Evolutionary conservation across 2,113 vertebrate genomes (phyloP), one percentile per base, ranked within the genome.

Genomic region (Triplophysa tibetana): DNA sequence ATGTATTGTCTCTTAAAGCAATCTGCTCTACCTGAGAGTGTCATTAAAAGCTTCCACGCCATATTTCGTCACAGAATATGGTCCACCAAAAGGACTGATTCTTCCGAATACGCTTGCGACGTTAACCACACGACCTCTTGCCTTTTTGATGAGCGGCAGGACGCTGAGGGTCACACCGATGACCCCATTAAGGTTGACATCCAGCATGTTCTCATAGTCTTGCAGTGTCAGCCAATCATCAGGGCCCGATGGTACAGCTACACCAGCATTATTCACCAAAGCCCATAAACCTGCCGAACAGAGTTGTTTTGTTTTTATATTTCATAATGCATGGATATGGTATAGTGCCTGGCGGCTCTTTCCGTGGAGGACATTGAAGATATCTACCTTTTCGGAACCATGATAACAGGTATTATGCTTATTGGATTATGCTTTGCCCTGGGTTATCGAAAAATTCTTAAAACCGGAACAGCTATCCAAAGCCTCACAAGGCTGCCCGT

Each of bases 31-130:
- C 94, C 89, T 89, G 67, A 95, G 91, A 52, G 77, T 90, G 85
- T 96, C 93, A 5, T 92, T 94, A 87, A 95, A 96, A 4, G 88
- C 90, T 81, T 95, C 94, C 77, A 94, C 93, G 1, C 91, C 93
- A 4, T 87, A 94, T 77, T 94, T 95, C 4, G 94, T 94, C 41
- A 95, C 29, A 0, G 76, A 81, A 70, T 95, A 94, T 0, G 93
- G 93, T 17, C 94, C 91, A 4, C 93, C 91, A 1, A 82, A 66
- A 7, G 83, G 70, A 58, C 90, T 90, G 82, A 92, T 79, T 45
- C 94, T 89, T 13, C 94, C 93, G 66, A 92, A 90, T 11, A 93
- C 83, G 0, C 94, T 94, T 58, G 93, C 88, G 0, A 96, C 80
- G 0, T 95, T 96, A 16, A 96, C 87, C 67, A 94, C 84, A 74